A percentile compares a stretch with the other conserved stretches of the same genome.
These are phyloP conservation scores for Elgonia sp. DNA, from an alignment of 2,888 invertebrate genomes.

Conservation along the genomic window DNA sequence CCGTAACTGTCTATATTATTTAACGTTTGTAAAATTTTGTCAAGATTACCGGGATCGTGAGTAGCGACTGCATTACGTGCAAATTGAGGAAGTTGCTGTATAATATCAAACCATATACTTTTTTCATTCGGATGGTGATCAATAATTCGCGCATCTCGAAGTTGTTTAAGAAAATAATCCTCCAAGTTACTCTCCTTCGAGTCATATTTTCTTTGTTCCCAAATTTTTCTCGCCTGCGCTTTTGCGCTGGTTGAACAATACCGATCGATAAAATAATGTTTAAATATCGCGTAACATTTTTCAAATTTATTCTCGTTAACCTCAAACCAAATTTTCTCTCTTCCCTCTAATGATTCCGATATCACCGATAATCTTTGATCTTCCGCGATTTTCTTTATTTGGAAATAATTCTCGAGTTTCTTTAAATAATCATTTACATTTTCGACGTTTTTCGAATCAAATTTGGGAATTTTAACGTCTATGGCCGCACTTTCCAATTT, in stretches of 20 bases:
- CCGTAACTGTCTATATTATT: no score
- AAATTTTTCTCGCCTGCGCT: background rate
- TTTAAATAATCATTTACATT: background rate
- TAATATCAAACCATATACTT: constrained; percentile 18
- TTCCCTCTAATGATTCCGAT: background rate
- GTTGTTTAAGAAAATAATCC: constrained; percentile 12
- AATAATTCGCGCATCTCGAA: constrained; percentile 5
- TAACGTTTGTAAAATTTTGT: background rate
- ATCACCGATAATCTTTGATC: background rate
- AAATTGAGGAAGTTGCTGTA: constrained; percentile 12
- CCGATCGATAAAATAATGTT: background rate
- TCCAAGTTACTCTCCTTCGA: background rate
- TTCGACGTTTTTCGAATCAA: background rate
- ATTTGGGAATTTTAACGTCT: background rate
- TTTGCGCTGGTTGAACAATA: constrained; percentile 4
- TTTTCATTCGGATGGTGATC: background rate
- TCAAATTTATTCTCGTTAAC: background rate
- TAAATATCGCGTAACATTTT: background rate
- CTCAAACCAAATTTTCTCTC: constrained; percentile 2
- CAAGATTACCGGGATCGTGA: background rate
- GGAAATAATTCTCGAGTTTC: constrained; percentile 31
- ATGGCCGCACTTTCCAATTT: background rate
- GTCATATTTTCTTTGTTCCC: background rate
- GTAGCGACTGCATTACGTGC: background rate
- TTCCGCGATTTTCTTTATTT: background rate